Base-by-base conservation (phyloP, 2,113 vertebrate genomes). In the Aegithalos caudatus region DNA sequence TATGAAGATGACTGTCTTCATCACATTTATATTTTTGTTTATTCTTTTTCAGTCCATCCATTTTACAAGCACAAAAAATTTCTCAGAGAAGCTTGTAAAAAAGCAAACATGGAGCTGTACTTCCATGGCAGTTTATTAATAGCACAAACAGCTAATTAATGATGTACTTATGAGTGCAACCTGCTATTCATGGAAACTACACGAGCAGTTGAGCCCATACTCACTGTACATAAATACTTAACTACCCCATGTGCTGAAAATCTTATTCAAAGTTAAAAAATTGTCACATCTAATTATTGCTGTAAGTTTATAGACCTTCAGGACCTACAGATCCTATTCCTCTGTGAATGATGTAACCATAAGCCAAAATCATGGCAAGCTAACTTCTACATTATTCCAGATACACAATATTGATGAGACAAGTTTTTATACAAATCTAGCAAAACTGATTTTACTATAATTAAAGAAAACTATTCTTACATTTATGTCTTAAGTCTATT, bases 401-500 rank as follows among this genome's bases (percentile, higher is more conserved):
- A 54, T 2, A 27, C 17, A 38, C 17, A 16, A 28, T 33, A 66
- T 4, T 4, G 19, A 67, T 45, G 53, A 87, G 73, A 69, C 8
- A 54, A 54, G 21, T n/a, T 77, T 65, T 33, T 17, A 48, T 15
- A 42, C 1, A 78, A 66, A 82, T 82, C 53, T 70, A 95, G 73
- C 38, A 94, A 97, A 97, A 86, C 31, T 89, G 40, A 78, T 89
- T 94, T 96, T 87, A 69, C 80, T 76, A 71, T 70, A 78, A 96
- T 80, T 67, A 25, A 86, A 96, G 69, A 92, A 97, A 97, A 88
- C 69, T 83, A 77, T 84, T 92, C 81, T 88, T 76, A 95, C 47
- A 84, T 94, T 79, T 95, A 84, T 88, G 47, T 95, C 86, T 90
- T 91, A 88, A 96, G 66, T 78, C 47, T 79, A 56, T 96, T 97